A percentile compares a stretch with the other conserved stretches of the same genome.
Evolutionary conservation across 1,140 invertebrate species (phyloP).

Genomic region (Helicoverpa zea): DNA sequence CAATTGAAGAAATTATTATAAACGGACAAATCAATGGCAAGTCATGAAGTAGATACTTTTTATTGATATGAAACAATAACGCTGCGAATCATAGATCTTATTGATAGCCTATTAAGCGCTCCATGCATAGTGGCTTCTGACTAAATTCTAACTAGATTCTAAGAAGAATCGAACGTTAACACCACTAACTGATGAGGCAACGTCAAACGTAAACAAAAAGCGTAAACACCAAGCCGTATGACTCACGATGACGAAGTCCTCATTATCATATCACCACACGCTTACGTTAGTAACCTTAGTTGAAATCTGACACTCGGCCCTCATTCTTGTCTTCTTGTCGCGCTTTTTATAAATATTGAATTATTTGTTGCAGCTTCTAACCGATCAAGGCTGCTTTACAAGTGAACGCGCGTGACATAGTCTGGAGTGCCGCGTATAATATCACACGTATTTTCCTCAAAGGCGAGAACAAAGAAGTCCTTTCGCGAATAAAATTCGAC

Average conservation of each 20-base stretch:
- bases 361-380: constrained; percentile 47
- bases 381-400: constrained; percentile 58
- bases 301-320: constrained; percentile 70
- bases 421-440: constrained; percentile 65
- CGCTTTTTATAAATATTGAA: constrained; percentile 56
- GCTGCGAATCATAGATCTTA: constrained; percentile 47
- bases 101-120: constrained; percentile 57
- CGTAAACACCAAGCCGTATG: constrained; percentile 81
- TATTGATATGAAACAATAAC: constrained; percentile 51
- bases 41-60: constrained; percentile 32
- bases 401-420: constrained; percentile 72
- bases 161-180: constrained; percentile 68
- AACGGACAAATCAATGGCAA: constrained; percentile 48
- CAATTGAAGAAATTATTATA: constrained; percentile 35
- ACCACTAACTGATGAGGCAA: constrained; percentile 59
- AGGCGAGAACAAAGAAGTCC: constrained; percentile 80
- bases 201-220: constrained; percentile 81
- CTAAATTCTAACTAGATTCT: constrained; percentile 67
- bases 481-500: constrained; percentile 73
- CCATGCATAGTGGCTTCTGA: constrained; percentile 67
- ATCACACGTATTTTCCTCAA: constrained; percentile 77
- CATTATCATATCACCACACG: constrained; percentile 83
- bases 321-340: constrained; percentile 64
- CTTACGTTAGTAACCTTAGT: constrained; percentile 74
- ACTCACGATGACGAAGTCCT: constrained; percentile 84